Evolutionary conservation across 2,113 vertebrate genomes (phyloP).

Genomic region (Numida meleagris): DNA sequence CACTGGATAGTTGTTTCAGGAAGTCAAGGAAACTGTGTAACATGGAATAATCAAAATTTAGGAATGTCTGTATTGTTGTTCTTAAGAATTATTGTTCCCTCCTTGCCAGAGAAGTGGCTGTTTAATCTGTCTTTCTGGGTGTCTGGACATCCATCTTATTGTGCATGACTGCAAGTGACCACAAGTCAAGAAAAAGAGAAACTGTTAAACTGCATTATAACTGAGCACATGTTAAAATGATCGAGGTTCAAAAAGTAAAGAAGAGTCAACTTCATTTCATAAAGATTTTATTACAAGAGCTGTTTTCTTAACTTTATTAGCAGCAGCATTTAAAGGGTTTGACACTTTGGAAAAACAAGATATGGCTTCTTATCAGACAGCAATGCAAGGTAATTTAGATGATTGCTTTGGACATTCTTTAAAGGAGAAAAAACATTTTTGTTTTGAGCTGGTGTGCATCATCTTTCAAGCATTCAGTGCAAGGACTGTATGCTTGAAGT

Average conservation of each 20-base stretch:
- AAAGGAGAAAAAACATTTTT: background rate
- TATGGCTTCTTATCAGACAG: background rate
- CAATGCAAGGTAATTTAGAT: background rate
- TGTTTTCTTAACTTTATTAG: background rate
- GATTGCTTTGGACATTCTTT: background rate
- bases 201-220: background rate
- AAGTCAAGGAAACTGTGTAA: conserved; percentile 40
- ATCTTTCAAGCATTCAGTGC: background rate
- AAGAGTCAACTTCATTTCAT: background rate
- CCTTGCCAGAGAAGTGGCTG: background rate
- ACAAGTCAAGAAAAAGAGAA: background rate
- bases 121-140: background rate
- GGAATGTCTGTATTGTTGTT: background rate
- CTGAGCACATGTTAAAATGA: accelerated
- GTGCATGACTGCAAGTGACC: background rate
- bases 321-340: background rate
- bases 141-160: background rate
- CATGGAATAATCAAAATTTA: conserved; percentile 51
- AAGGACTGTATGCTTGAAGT: background rate
- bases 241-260: background rate
- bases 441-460: accelerated
- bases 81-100: conserved; percentile 38
- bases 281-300: background rate
- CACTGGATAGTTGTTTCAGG: background rate
- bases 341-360: background rate